These are phyloP conservation scores for Brachionus asplanchnoidis DNA, from an alignment of 1,140 invertebrate species.

Conservation along the genomic window DNA sequence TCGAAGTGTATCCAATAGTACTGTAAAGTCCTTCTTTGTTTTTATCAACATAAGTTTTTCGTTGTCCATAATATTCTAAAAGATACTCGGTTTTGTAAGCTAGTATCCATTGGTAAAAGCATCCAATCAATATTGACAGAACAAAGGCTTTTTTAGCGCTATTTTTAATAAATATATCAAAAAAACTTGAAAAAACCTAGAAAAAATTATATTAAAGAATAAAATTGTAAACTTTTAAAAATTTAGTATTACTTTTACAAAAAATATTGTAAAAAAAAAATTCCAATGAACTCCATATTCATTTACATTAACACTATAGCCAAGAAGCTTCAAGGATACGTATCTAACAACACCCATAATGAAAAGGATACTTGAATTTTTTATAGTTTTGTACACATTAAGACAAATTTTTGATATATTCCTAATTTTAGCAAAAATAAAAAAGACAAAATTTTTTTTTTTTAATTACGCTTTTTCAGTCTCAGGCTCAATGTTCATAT, in stretches of 20 bases:
- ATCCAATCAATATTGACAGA: neutral
- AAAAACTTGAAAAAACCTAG: neutral
- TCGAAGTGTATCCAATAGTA: slow-evolving; percentile 71
- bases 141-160: neutral
- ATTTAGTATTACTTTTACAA: slow-evolving; percentile 47
- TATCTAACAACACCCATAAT: slow-evolving; percentile 67
- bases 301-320: neutral
- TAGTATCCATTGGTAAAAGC: neutral
- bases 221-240: neutral
- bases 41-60: slow-evolving; percentile 61
- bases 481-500: neutral
- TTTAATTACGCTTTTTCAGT: neutral
- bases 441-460: neutral
- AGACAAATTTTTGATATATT: neutral
- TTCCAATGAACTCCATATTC: slow-evolving; percentile 34
- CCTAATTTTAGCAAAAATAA: neutral
- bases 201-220: neutral
- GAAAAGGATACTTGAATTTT: slow-evolving; percentile 46
- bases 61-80: neutral
- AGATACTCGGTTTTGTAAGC: slow-evolving; percentile 33
- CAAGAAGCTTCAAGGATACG: slow-evolving; percentile 52
- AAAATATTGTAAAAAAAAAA: slow-evolving; percentile 28
- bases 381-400: neutral
- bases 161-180: neutral
- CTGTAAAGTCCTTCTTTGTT: slow-evolving; percentile 86